Evolutionary conservation across 23 tunicate species (phyloP).

Genomic region (Halocynthia roretzi): DNA sequence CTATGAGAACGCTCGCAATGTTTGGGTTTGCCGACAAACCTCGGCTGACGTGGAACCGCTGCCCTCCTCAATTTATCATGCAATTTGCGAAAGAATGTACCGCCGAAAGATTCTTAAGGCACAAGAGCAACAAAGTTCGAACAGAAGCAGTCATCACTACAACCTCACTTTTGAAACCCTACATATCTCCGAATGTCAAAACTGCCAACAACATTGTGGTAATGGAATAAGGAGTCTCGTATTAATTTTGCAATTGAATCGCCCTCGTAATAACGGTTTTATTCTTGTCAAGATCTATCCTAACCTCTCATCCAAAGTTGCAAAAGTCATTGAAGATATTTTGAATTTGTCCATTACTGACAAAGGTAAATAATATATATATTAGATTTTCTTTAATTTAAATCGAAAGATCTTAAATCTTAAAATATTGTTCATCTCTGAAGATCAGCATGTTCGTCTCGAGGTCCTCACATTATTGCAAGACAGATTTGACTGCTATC

Average conservation of each 20-base stretch:
- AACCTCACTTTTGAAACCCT: conserved; percentile 50
- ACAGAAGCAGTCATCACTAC: conserved; percentile 63
- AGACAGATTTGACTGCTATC: conserved; percentile 64
- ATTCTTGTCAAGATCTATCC: conserved; percentile 61
- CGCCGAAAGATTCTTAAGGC: conserved; percentile 55
- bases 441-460: conserved; percentile 39
- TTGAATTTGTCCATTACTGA: conserved; percentile 58
- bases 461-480: conserved; percentile 55
- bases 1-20: conserved; percentile 71
- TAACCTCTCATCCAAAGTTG: conserved; percentile 41
- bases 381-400: too few relatives aligned
- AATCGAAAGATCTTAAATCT: too few relatives aligned
- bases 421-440: neutral
- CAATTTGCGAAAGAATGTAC: conserved; percentile 70
- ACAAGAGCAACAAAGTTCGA: conserved; percentile 56
- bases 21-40: conserved; percentile 47
- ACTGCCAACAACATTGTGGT: conserved; percentile 56
- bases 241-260: neutral
- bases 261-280: neutral
- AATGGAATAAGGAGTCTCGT: neutral
- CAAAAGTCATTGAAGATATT: conserved; percentile 60
- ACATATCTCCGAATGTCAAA: conserved; percentile 54
- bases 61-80: conserved; percentile 60
- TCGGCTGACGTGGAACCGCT: conserved; percentile 25
- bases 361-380: conserved; percentile 25